Base-by-base conservation (phyloP, 2,888 invertebrate species). In the Ophioninae sp. region DNA sequence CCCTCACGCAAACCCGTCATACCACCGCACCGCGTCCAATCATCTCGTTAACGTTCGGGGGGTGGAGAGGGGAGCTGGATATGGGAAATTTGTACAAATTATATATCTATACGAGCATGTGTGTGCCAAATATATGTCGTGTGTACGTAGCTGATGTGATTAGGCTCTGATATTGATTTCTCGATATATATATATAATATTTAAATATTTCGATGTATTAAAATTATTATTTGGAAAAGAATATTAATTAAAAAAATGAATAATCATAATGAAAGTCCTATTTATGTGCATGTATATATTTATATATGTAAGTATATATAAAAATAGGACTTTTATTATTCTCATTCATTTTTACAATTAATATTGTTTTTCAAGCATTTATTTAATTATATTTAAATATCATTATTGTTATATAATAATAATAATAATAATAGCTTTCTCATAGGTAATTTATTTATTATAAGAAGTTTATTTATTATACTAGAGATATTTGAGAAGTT, bases 111-210 rank as follows among this genome's bases (percentile, higher is more conserved):
- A 44, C 20, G 20, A 10, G 56, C 5, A 17, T 21, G 30, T 62
- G 6, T 1, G 8, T 3, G 20, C 17, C 56, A 23, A 41, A 74
- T 41, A 50, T 30, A 44, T 44, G 59, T 61, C 74, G 74, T 75
- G 83, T 80, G 62, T 50, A 59, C 61, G 50, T 61, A 78, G 50
- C 70, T 56, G 61, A 56, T 56, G 78, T 75, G 81, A 84, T 81
- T 84, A 78, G 81, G 67, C 70, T 62, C 61, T 39, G 56, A 70
- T 84, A 84, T 84, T 81, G 83, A 84, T 84, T 84, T 81, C 39
- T 67, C 50, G 69, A 79, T 62, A 72, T 59, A 81, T 56, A 57
- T 21, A 68, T 44, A 44, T 44, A 30, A 30, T 30, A 30, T 30
- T 30, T 30, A 30, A 30, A 30, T 30, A 30, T 30, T 30, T 30